A percentile compares a stretch with the other conserved stretches of the same genome.
phyloP scores from a whole-genome alignment of 1,140 invertebrate genomes.

The Nasonia vitripennis region DNA sequence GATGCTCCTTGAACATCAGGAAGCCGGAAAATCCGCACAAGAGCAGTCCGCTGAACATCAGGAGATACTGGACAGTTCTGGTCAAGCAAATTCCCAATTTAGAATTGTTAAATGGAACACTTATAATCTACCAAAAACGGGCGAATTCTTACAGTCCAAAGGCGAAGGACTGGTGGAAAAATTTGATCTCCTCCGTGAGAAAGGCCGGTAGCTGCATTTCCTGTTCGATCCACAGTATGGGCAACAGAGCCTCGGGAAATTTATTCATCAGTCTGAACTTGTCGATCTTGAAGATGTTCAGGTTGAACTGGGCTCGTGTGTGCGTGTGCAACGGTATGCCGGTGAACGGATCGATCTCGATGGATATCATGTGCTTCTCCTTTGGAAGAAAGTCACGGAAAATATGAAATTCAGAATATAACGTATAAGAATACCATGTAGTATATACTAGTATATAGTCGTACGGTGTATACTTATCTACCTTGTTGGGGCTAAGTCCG shows the following conservation, averaged over 20 bases:
- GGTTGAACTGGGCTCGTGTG: slow-evolving; percentile 83
- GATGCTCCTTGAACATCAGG: not conserved
- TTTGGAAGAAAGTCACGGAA: not conserved
- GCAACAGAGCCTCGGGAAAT: slow-evolving; percentile 78
- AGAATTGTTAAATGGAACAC: too few relatives aligned
- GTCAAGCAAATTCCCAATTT: not conserved
- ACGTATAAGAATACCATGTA: too few relatives aligned
- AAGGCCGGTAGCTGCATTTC: slow-evolving; percentile 73
- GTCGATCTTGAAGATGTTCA: slow-evolving; percentile 78
- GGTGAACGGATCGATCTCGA: slow-evolving; percentile 86
- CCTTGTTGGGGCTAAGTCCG: slow-evolving; percentile 83
- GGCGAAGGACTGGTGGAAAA: not conserved
- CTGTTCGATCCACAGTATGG: slow-evolving; percentile 87
- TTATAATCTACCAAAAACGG: too few relatives aligned
- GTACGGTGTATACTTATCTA: slow-evolving; percentile 31
- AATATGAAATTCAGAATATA: not conserved
- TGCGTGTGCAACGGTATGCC: slow-evolving; percentile 81
- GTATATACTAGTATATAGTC: too few relatives aligned
- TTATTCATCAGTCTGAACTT: slow-evolving; percentile 81
- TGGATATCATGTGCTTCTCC: slow-evolving; percentile 82
- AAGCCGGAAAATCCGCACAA: not conserved
- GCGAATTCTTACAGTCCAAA: not conserved
- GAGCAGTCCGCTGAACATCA: not conserved
- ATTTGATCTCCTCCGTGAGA: slow-evolving; percentile 62
- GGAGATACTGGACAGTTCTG: not conserved